phyloP scores from a whole-genome alignment of 2,113 vertebrate species.

The Pteruthius melanotis region DNA sequence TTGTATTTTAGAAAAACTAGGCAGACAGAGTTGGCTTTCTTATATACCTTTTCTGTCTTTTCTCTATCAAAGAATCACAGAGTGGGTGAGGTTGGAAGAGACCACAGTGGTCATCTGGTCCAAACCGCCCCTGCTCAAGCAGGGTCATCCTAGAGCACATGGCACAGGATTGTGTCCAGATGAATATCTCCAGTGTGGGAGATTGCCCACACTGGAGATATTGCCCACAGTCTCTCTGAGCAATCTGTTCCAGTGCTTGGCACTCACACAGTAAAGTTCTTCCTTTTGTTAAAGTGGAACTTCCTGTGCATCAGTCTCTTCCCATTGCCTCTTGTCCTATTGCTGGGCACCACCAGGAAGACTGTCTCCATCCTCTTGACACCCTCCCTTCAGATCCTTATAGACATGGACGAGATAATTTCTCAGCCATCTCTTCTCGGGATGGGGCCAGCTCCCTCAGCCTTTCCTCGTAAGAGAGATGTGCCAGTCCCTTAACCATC shows the following conservation, averaged over 20 bases:
- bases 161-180: not conserved
- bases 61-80: not conserved
- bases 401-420: too few species aligned
- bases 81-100: not conserved
- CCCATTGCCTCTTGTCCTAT: fast-evolving
- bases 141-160: not conserved
- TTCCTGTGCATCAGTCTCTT: not conserved
- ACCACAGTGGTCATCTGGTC: not conserved
- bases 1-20: not conserved
- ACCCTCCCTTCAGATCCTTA: not conserved
- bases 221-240: fast-evolving
- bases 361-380: not conserved
- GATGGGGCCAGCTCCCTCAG: not conserved
- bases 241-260: not conserved
- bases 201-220: too few species aligned
- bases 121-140: not conserved
- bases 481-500: too few species aligned
- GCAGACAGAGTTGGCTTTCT: not conserved
- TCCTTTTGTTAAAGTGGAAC: not conserved
- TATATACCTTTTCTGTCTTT: not conserved
- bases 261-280: not conserved
- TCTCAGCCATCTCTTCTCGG: not conserved
- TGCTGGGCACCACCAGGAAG: not conserved
- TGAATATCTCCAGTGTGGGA: not conserved
- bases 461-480: not conserved